These are phyloP conservation scores for Psittacula cyanocephala DNA, from an alignment of 2,113 vertebrate species.

Conservation along the genomic window DNA sequence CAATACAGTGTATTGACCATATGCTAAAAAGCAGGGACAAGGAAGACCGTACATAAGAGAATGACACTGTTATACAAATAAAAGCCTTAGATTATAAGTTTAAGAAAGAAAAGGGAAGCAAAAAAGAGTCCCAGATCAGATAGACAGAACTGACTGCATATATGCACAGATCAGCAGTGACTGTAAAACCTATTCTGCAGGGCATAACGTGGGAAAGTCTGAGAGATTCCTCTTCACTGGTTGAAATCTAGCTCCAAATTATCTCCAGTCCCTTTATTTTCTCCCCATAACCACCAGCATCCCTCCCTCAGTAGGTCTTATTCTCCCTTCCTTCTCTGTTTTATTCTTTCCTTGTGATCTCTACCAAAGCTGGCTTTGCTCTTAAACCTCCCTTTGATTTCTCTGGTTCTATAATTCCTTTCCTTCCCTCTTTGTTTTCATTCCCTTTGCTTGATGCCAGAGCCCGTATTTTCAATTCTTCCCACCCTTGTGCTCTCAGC, in stretches of 20 bases:
- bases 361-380: slow-evolving; percentile 63
- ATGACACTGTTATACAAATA: not conserved
- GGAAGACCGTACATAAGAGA: not conserved
- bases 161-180: not conserved
- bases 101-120: not conserved
- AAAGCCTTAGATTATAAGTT: not conserved
- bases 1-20: not conserved
- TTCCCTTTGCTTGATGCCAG: slow-evolving; percentile 62
- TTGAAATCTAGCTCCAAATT: slow-evolving; percentile 15
- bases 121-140: not conserved
- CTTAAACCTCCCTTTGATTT: slow-evolving; percentile 67
- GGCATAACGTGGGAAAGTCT: slow-evolving; percentile 39
- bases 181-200: not conserved
- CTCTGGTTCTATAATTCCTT: slow-evolving; percentile 64
- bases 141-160: not conserved
- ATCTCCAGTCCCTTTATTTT: slow-evolving; percentile 36
- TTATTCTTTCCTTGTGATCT: slow-evolving; percentile 60
- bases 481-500: slow-evolving; percentile 44
- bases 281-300: not conserved
- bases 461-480: slow-evolving; percentile 61
- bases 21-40: not conserved
- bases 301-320: slow-evolving; percentile 1
- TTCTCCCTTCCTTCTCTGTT: slow-evolving; percentile 30
- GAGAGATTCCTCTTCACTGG: not conserved
- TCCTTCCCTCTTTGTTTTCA: slow-evolving; percentile 63